These are phyloP conservation scores for Podocnemis expansa DNA, from an alignment of 2,113 vertebrate species.

Conservation along the genomic window DNA sequence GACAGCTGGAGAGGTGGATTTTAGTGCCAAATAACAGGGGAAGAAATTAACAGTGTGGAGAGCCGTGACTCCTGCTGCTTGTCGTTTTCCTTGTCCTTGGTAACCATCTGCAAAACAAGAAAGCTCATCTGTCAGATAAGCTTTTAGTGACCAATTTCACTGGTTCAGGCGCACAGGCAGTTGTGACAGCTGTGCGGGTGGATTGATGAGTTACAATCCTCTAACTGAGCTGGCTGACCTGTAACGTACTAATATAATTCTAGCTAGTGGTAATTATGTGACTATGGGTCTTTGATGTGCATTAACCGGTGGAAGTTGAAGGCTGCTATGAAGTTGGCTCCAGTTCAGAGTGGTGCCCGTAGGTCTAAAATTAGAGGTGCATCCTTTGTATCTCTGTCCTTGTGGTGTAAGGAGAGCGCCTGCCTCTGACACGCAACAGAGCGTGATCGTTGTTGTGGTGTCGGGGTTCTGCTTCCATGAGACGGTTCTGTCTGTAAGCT, in stretches of 20 bases:
- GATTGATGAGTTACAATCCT: not conserved
- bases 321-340: not conserved
- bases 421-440: not conserved
- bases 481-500: not conserved
- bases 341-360: not conserved
- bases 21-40: not conserved
- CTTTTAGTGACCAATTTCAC: conserved; percentile 3
- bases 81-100: not conserved
- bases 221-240: not conserved
- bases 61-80: not conserved
- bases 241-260: not conserved
- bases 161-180: not conserved
- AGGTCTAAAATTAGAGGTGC: not conserved
- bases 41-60: not conserved
- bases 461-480: not conserved
- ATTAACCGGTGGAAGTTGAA: not conserved
- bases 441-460: not conserved
- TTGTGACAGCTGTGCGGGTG: not conserved
- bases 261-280: not conserved
- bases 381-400: not conserved
- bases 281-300: not conserved
- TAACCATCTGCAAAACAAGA: not conserved
- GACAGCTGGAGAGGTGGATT: not conserved
- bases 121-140: not conserved
- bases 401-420: not conserved